A percentile compares a stretch with the other conserved stretches of the same genome.
phyloP scores from a whole-genome alignment of 2,113 vertebrate species.

The Synodontis membranacea region DNA sequence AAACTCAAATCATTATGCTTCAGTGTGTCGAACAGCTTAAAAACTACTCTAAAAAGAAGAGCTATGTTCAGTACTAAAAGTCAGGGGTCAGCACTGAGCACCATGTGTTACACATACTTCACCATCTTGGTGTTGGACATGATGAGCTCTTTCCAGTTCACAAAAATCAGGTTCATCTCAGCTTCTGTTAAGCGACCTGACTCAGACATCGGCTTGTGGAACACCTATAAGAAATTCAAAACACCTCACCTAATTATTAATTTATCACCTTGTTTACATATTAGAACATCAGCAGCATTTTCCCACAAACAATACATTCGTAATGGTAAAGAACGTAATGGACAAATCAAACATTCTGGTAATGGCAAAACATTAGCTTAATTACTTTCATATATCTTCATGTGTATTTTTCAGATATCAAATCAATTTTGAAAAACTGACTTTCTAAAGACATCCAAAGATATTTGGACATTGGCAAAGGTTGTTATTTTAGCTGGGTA shows the following conservation, averaged over 20 bases:
- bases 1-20: neutral
- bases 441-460: neutral
- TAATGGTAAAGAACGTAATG: neutral
- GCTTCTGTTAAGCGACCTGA: conserved; percentile 81
- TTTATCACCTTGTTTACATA: neutral
- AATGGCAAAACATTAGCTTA: neutral
- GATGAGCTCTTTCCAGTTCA: conserved; percentile 96
- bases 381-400: neutral
- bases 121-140: conserved; percentile 86
- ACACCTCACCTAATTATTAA: neutral
- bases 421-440: neutral
- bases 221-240: conserved; percentile 75
- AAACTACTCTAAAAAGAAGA: neutral
- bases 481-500: neutral
- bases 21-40: neutral
- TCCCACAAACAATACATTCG: neutral
- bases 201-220: conserved; percentile 88
- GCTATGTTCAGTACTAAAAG: neutral
- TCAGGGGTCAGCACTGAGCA: neutral
- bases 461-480: neutral
- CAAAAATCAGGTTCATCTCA: conserved; percentile 91
- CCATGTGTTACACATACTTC: conserved; percentile 76
- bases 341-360: neutral
- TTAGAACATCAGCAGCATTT: neutral
- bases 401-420: neutral